phyloP scores from a whole-genome alignment of 2,797 vertebrate species.

The Aeoliscus strigatus region DNA sequence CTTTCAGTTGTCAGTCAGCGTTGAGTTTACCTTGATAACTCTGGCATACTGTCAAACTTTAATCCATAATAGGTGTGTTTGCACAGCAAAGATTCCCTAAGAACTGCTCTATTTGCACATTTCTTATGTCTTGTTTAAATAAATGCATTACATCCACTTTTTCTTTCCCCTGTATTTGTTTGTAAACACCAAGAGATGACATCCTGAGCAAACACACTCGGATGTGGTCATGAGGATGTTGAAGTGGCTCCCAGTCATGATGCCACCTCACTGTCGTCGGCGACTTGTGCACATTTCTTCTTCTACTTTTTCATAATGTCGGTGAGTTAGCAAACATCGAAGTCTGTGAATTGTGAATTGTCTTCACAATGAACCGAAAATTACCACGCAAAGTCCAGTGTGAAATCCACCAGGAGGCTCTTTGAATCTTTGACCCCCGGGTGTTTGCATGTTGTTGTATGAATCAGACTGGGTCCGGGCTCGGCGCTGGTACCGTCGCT shows the following conservation, averaged over 20 bases:
- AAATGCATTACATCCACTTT: conserved; percentile 96
- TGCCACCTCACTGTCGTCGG: conserved; percentile 17
- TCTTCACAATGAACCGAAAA: no score
- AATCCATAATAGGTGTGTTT: conserved; percentile 85
- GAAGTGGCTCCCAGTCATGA: conserved; percentile 44
- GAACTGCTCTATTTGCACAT: conserved; percentile 97
- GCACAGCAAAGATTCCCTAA: conserved; percentile 95
- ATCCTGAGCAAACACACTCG: conserved; percentile 92
- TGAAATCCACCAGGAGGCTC: conserved; percentile 9
- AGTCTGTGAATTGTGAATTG: neutral
- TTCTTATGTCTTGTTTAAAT: conserved; percentile 96
- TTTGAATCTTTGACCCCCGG: conserved; percentile 16
- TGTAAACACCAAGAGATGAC: conserved; percentile 95
- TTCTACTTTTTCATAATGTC: conserved; percentile 17
- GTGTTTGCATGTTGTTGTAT: conserved; percentile 29
- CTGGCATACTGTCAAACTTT: conserved; percentile 77
- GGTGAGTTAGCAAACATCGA: conserved; percentile 14
- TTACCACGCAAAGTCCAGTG: neutral
- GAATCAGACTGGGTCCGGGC: conserved; percentile 42
- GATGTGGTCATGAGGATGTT: conserved; percentile 72
- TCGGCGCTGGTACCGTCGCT: conserved; percentile 47
- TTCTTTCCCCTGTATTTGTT: conserved; percentile 93
- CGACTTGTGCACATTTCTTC: conserved; percentile 18
- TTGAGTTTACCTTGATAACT: conserved; percentile 79
- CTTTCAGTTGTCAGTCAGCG: conserved; percentile 77